Conservation (phyloP, 2,888 invertebrate species). For the Chesias legatella region DNA sequence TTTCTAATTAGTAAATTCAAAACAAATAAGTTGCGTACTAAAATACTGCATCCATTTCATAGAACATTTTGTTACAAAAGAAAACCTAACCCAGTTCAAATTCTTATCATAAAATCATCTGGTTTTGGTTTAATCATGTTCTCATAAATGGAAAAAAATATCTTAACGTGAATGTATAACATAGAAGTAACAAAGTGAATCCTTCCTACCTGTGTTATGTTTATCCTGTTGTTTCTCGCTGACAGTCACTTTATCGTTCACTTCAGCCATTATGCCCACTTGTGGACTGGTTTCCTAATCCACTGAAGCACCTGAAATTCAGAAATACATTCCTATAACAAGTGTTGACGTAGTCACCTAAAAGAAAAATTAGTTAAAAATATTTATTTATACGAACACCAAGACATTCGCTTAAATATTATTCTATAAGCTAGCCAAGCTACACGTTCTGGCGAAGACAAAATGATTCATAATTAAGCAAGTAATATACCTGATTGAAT, state of each 20-base stretch:
- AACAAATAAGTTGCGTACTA: no score
- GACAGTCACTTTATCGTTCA: slow-evolving; percentile 47
- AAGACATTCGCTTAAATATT: no score
- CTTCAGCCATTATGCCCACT: slow-evolving; percentile 55
- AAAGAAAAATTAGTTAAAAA: no score
- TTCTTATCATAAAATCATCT: slow-evolving; percentile 6
- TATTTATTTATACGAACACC: no score
- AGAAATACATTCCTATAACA: not conserved
- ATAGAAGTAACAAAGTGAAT: not conserved
- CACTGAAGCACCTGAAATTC: slow-evolving; percentile 21
- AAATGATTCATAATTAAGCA: no score
- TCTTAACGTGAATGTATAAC: no score
- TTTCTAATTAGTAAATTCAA: no score
- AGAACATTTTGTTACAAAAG: no score
- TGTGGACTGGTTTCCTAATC: slow-evolving; percentile 8
- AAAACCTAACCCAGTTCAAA: slow-evolving; percentile 16
- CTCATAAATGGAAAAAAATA: not conserved
- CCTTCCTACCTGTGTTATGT: slow-evolving; percentile 67
- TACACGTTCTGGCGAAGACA: no score
- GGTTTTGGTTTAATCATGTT: slow-evolving; percentile 1
- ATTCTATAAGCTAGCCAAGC: no score
- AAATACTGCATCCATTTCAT: no score
- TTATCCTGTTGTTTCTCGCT: slow-evolving; percentile 54
- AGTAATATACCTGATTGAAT: no score
- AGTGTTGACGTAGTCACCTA: not conserved